phyloP scores from a whole-genome alignment of 1,140 invertebrate genomes.

The Ladona fulva region DNA sequence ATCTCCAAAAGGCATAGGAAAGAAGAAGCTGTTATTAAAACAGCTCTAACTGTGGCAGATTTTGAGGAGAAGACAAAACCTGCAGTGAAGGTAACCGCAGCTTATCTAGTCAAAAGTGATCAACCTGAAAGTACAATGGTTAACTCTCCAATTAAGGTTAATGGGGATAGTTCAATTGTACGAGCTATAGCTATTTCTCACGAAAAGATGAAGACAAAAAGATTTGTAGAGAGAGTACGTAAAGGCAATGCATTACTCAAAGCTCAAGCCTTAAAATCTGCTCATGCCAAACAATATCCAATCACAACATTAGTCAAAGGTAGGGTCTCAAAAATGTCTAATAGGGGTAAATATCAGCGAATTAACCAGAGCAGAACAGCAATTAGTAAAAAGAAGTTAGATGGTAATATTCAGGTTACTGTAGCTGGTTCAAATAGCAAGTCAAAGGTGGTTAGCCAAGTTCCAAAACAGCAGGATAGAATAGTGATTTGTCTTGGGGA shows the following conservation, averaged over 20 bases:
- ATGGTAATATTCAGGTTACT: constrained; percentile 23
- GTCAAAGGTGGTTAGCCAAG: not conserved
- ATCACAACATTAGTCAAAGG: not conserved
- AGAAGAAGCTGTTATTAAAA: not conserved
- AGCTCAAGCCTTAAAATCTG: not conserved
- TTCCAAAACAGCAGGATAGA: constrained; percentile 20
- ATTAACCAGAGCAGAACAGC: constrained; percentile 13
- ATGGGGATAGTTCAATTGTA: not conserved
- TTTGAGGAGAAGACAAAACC: constrained; percentile 30
- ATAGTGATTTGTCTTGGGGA: constrained; percentile 35
- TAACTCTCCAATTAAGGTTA: not conserved
- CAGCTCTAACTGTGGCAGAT: constrained; percentile 25
- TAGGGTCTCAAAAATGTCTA: constrained; percentile 19
- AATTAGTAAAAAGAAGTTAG: constrained; percentile 19
- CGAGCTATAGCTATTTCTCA: too few species aligned
- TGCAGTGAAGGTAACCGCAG: constrained; percentile 16
- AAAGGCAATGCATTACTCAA: not conserved
- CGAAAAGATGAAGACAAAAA: not conserved
- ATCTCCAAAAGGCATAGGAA: not conserved
- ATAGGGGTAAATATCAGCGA: constrained; percentile 15
- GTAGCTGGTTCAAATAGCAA: constrained; percentile 19
- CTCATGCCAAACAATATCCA: not conserved
- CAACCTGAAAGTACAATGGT: not conserved
- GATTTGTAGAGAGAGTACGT: not conserved
- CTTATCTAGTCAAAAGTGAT: not conserved